These are phyloP conservation scores for Panulirus ornatus DNA, from an alignment of 1,140 invertebrate species.

Conservation along the genomic window DNA sequence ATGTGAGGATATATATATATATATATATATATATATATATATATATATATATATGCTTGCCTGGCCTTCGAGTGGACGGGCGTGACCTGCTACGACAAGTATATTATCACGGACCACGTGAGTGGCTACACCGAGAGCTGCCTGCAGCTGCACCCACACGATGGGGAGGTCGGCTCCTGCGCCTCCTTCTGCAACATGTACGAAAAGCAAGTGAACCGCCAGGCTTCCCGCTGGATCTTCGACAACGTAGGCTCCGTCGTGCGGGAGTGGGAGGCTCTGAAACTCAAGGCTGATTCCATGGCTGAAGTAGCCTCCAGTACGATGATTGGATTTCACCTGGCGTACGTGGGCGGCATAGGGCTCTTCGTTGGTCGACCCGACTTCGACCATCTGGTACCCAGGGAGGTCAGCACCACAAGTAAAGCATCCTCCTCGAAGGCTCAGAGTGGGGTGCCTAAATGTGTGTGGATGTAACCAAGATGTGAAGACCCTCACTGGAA, in stretches of 20 bases:
- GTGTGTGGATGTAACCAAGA: no score
- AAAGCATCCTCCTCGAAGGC: no score
- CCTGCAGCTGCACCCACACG: conserved; percentile 49
- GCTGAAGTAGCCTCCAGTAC: conserved; percentile 78
- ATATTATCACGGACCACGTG: conserved; percentile 67
- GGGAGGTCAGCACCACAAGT: no score
- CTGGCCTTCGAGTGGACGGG: conserved; percentile 34
- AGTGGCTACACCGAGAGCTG: conserved; percentile 45
- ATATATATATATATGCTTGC: conserved; percentile 28
- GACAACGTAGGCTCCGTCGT: conserved; percentile 40
- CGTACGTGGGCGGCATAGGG: no score
- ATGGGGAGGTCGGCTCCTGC: conserved; percentile 46
- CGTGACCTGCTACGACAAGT: conserved; percentile 50
- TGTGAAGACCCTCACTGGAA: no score
- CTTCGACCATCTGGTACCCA: no score
- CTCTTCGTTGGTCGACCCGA: no score
- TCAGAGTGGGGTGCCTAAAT: no score
- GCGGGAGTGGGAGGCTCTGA: conserved; percentile 54
- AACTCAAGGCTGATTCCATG: conserved; percentile 63
- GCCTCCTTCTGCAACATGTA: conserved; percentile 54
- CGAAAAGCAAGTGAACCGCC: conserved; percentile 49
- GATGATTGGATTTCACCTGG: no score
- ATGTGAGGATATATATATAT: background rate
- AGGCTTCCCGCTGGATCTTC: conserved; percentile 44
- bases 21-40: conserved; percentile 35